Conservation (phyloP, 2,888 invertebrate genomes). For the Rhorus exstirpatorius region DNA sequence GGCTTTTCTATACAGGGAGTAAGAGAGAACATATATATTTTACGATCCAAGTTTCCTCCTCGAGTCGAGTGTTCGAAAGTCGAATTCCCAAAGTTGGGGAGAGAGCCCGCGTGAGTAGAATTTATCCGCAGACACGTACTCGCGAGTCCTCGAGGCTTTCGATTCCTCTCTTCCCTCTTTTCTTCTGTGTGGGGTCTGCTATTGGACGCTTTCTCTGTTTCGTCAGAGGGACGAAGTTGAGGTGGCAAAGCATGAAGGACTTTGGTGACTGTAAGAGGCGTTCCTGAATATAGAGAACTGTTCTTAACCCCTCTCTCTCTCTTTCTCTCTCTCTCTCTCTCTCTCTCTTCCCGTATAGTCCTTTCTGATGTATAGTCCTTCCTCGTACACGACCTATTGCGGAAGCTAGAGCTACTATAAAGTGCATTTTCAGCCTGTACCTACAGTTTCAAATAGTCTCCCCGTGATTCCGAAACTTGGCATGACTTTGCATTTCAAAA, state of each 20-base stretch:
- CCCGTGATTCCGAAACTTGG: conserved; percentile 26
- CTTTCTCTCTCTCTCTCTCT: conserved; percentile 17
- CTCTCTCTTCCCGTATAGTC: not conserved
- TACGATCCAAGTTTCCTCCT: conserved; percentile 68
- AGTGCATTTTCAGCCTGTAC: conserved; percentile 18
- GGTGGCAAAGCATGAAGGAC: conserved; percentile 57
- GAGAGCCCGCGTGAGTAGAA: conserved; percentile 76
- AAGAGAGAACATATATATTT: conserved; percentile 60
- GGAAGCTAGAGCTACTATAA: conserved; percentile 18
- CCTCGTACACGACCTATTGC: conserved; percentile 15
- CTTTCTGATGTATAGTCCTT: not conserved
- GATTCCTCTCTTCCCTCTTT: not conserved
- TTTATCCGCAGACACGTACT: conserved; percentile 67
- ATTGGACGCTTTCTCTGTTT: conserved; percentile 63
- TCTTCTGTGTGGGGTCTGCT: conserved; percentile 10
- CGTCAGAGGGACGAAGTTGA: conserved; percentile 51
- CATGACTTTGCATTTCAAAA: conserved; percentile 4
- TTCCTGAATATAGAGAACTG: conserved; percentile 35
- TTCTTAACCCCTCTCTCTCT: conserved; percentile 25
- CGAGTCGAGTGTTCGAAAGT: conserved; percentile 60
- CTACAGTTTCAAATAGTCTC: conserved; percentile 25
- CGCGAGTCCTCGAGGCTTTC: conserved; percentile 24
- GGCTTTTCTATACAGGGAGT: conserved; percentile 39
- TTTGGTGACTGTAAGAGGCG: conserved; percentile 48
- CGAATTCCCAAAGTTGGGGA: conserved; percentile 70